A percentile compares a stretch with the other conserved stretches of the same genome.
These are phyloP conservation scores for Eulemur mongoz DNA, from an alignment of 2,797 vertebrate species.

Conservation along the genomic window DNA sequence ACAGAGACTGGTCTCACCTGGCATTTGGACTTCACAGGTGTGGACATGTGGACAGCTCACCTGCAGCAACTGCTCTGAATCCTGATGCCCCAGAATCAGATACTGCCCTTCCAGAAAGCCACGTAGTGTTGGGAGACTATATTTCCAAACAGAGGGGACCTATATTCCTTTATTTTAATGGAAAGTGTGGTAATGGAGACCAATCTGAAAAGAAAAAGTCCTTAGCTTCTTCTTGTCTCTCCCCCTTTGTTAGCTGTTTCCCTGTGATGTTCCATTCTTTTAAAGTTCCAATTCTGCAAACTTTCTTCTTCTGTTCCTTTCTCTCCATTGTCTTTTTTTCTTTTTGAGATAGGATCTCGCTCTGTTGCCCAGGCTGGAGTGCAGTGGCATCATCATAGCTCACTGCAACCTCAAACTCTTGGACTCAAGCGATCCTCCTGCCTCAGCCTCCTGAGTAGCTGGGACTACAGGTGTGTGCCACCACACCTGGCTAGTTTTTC, in stretches of 20 bases:
- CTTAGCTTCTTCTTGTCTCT: neutral
- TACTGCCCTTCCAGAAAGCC: neutral
- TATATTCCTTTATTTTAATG: neutral
- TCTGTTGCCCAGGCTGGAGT: neutral
- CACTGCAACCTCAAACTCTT: neutral
- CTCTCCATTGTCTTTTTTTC: neutral
- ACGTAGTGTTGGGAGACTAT: neutral
- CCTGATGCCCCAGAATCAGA: neutral
- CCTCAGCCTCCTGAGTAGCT: neutral
- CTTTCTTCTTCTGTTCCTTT: neutral
- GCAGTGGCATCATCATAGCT: neutral
- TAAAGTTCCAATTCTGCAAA: neutral
- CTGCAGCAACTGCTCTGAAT: neutral
- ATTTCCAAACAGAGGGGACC: neutral
- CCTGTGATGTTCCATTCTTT: neutral
- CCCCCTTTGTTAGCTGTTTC: neutral
- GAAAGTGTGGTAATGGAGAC: neutral
- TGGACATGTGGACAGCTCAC: neutral
- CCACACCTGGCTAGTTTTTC: neutral
- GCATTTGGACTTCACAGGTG: neutral
- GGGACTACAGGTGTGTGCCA: neutral
- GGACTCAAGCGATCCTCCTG: neutral
- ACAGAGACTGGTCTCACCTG: neutral
- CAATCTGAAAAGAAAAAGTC: neutral
- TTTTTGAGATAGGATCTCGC: neutral